Evolutionary conservation across 2,888 invertebrate genomes (phyloP).

Genomic region (Andrena dorsata): DNA sequence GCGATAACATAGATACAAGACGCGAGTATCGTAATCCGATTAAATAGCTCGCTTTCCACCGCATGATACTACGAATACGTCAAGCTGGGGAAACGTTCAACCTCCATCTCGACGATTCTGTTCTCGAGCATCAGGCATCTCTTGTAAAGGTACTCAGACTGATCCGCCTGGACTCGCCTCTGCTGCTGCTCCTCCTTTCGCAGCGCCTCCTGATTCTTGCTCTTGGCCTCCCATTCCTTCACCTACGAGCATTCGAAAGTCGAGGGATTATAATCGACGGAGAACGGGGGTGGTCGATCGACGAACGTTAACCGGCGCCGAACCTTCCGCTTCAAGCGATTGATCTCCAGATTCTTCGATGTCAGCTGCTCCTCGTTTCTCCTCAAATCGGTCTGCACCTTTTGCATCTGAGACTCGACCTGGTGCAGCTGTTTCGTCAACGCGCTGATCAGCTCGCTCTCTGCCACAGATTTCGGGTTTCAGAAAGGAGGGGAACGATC

Average conservation of each 20-base stretch:
- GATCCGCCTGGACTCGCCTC: constrained; percentile 69
- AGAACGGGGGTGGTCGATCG: neutral
- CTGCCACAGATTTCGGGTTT: constrained; percentile 54
- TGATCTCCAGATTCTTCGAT: constrained; percentile 77
- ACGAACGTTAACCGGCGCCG: constrained; percentile 11
- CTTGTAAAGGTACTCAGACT: constrained; percentile 77
- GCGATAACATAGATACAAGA: neutral
- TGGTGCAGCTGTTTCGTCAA: constrained; percentile 76
- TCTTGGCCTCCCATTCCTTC: constrained; percentile 76
- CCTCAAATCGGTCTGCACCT: constrained; percentile 72
- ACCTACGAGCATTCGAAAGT: constrained; percentile 62
- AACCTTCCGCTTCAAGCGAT: constrained; percentile 78
- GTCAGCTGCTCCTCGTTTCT: constrained; percentile 75
- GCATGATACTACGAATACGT: neutral
- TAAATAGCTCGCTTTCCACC: neutral
- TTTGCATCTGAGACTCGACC: constrained; percentile 77
- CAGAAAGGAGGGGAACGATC: neutral
- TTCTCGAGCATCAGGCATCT: constrained; percentile 77
- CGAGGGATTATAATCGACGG: neutral
- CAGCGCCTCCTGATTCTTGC: constrained; percentile 70
- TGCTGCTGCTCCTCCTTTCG: constrained; percentile 73
- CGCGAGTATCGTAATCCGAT: neutral
- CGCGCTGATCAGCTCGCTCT: constrained; percentile 74
- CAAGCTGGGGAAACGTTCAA: constrained; percentile 51
- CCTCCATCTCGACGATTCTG: constrained; percentile 81